A percentile compares a stretch with the other conserved stretches of the same genome.
Conservation (phyloP, 1,140 invertebrate genomes). For the Sesamia nonagrioides region DNA sequence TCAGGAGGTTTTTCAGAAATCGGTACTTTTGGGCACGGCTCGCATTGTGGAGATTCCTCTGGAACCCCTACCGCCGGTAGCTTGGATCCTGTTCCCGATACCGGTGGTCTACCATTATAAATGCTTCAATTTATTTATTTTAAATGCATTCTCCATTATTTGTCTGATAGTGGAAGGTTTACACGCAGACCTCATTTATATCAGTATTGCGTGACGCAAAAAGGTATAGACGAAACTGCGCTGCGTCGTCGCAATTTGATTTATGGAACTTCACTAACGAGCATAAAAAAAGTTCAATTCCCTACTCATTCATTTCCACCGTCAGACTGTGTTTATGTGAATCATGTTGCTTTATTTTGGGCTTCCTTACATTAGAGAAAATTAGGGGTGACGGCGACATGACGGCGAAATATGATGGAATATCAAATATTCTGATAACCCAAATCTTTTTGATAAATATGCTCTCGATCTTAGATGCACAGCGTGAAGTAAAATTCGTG, state of each 20-base stretch:
- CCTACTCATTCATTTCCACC: slow-evolving; percentile 22
- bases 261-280: slow-evolving; percentile 20
- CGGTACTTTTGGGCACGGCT: no score
- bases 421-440: background rate
- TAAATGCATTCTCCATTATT: background rate
- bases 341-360: slow-evolving; percentile 9
- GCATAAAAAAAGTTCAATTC: slow-evolving; percentile 34
- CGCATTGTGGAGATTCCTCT: no score
- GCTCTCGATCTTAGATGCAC: background rate
- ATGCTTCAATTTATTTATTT: background rate
- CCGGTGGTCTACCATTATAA: no score
- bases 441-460: slow-evolving; percentile 27
- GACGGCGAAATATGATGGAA: slow-evolving; percentile 6
- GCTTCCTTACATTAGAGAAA: slow-evolving; percentile 14
- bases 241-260: slow-evolving; percentile 36
- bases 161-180: background rate
- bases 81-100: no score
- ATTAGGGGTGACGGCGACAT: slow-evolving; percentile 26
- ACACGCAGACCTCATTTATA: slow-evolving; percentile 23
- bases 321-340: slow-evolving; percentile 5
- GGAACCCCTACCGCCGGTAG: no score
- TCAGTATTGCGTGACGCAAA: slow-evolving; percentile 32
- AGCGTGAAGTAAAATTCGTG: slow-evolving; percentile 1
- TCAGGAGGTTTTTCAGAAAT: no score
- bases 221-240: slow-evolving; percentile 22